Conservation (phyloP, 2,797 vertebrate genomes). For the Triplophysa bombifrons region DNA sequence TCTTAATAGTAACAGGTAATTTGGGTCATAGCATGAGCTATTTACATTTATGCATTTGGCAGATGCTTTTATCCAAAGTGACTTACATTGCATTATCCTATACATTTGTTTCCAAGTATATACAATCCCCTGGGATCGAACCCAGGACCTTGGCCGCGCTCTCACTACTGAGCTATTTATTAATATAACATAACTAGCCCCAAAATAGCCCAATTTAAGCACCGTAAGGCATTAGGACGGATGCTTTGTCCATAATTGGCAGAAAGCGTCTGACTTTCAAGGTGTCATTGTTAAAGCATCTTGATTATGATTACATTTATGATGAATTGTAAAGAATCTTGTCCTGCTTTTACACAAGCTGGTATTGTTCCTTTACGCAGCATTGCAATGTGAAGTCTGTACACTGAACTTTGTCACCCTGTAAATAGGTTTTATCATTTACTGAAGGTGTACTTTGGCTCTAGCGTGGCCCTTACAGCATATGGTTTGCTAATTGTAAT, state of each 20-base stretch:
- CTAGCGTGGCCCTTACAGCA: conserved; percentile 50
- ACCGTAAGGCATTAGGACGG: background rate
- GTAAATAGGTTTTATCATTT: conserved; percentile 75
- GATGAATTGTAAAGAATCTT: background rate
- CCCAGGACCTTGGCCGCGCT: no score
- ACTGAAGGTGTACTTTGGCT: conserved; percentile 74
- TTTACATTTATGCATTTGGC: no score
- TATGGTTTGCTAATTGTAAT: conserved; percentile 28
- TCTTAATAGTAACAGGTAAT: background rate
- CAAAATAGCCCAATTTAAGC: background rate
- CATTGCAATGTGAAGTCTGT: conserved; percentile 47
- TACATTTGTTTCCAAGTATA: no score
- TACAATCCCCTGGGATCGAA: no score
- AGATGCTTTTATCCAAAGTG: no score
- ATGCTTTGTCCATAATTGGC: background rate
- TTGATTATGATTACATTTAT: background rate
- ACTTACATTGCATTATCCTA: no score
- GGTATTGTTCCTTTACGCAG: conserved; percentile 36
- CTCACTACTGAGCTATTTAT: background rate
- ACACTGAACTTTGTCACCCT: conserved; percentile 75
- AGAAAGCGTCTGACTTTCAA: background rate
- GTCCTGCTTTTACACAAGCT: conserved; percentile 11
- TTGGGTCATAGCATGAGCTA: background rate
- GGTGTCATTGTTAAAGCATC: background rate
- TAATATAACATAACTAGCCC: background rate